Conservation (phyloP, 2,113 vertebrate species). For the Pholis gunnellus region DNA sequence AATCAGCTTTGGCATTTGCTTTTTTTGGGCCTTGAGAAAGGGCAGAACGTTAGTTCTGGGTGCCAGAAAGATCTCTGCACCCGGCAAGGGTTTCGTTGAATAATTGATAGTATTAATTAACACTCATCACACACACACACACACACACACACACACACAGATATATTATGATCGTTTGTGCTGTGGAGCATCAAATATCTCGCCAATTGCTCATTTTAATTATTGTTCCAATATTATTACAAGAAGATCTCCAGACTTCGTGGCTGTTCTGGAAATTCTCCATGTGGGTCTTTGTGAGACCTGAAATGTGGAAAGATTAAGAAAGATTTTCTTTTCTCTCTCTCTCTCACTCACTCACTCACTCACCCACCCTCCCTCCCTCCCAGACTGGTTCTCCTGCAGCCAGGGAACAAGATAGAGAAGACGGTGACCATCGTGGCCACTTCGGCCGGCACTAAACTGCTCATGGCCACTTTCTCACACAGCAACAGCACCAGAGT, state of each 20-base stretch:
- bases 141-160: neutral
- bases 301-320: neutral
- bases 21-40: constrained; percentile 7
- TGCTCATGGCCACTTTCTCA: constrained; percentile 68
- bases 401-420: constrained; percentile 53
- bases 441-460: constrained; percentile 66
- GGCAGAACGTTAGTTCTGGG: neutral
- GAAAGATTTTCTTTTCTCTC: neutral
- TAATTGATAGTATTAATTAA: constrained; percentile 37
- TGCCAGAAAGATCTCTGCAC: constrained; percentile 10
- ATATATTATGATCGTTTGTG: neutral
- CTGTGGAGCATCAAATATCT: constrained; percentile 6
- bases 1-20: constrained; percentile 13
- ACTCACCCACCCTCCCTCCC: neutral
- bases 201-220: constrained; percentile 22
- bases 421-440: constrained; percentile 66
- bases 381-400: constrained; percentile 50
- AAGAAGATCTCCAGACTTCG: neutral
- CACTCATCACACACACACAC: constrained; percentile 1
- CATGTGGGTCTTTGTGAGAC: neutral
- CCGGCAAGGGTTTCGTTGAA: neutral
- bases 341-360: neutral
- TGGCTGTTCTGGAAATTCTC: neutral
- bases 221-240: neutral
- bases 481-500: constrained; percentile 38